Percentiles rank a stretch among this genome's conserved stretches.
phyloP scores from a whole-genome alignment of 2,888 invertebrate species.

The Dione juno region DNA sequence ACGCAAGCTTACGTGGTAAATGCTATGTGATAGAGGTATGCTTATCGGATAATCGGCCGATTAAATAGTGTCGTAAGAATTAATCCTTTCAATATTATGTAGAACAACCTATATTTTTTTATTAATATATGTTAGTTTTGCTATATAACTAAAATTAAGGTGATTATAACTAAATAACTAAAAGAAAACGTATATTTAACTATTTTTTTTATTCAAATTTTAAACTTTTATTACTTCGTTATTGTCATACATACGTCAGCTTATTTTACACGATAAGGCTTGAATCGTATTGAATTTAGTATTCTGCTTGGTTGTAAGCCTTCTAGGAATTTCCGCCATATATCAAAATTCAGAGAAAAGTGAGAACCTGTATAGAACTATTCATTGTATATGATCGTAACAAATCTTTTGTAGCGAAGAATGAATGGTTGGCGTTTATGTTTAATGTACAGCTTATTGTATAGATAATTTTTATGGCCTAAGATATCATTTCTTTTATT shows the following conservation, averaged over 20 bases:
- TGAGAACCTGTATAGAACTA: neutral
- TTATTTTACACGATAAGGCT: neutral
- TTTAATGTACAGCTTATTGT: slow-evolving; percentile 3
- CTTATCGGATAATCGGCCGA: too few relatives aligned
- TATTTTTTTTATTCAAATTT: neutral
- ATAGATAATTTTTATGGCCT: neutral
- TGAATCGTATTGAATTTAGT: neutral
- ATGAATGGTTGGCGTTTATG: neutral
- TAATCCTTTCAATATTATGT: too few relatives aligned
- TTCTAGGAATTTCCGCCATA: slow-evolving; percentile 5
- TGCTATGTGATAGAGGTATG: too few relatives aligned
- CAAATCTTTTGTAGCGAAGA: neutral
- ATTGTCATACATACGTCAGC: neutral
- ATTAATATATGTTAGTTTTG: too few relatives aligned
- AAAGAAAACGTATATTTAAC: too few relatives aligned
- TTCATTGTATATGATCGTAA: neutral
- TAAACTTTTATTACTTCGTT: neutral
- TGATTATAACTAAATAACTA: too few relatives aligned
- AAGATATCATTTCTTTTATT: slow-evolving; percentile 4
- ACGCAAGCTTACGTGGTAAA: too few relatives aligned
- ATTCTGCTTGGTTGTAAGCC: neutral
- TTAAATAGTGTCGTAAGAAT: too few relatives aligned
- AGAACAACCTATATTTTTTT: too few relatives aligned
- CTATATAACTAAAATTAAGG: too few relatives aligned
- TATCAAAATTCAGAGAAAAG: neutral